phyloP scores from a whole-genome alignment of 2,888 invertebrate species.

The Vandiemenella viatica region DNA sequence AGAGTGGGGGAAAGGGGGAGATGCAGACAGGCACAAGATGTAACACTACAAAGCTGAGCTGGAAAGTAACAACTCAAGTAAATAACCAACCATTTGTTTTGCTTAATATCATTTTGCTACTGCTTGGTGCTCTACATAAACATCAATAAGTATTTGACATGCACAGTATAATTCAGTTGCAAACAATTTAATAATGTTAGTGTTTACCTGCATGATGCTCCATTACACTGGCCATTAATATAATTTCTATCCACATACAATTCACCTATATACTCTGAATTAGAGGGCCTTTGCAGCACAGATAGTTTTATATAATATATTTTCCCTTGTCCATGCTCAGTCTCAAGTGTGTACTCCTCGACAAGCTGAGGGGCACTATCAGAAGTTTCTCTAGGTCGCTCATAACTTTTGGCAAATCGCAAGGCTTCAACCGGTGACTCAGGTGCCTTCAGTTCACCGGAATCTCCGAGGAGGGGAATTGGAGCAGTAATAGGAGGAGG shows the following conservation, averaged over 20 bases:
- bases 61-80: too few relatives aligned
- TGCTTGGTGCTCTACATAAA: too few relatives aligned
- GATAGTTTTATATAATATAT: constrained; percentile 76
- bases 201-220: constrained; percentile 66
- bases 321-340: constrained; percentile 49
- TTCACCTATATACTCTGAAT: constrained; percentile 79
- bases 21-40: too few relatives aligned
- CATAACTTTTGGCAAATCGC: constrained; percentile 39
- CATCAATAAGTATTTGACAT: too few relatives aligned
- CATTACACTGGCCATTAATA: constrained; percentile 57
- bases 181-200: too few relatives aligned
- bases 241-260: constrained; percentile 78
- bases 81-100: too few relatives aligned
- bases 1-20: too few relatives aligned
- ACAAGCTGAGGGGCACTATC: constrained; percentile 68
- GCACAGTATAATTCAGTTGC: too few relatives aligned
- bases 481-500: constrained; percentile 5
- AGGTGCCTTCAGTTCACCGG: constrained; percentile 13
- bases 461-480: constrained; percentile 6
- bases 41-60: too few relatives aligned
- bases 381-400: constrained; percentile 43
- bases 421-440: constrained; percentile 19
- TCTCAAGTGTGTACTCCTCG: constrained; percentile 79
- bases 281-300: constrained; percentile 72
- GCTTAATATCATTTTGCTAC: too few relatives aligned